phyloP scores from a whole-genome alignment of 2,888 invertebrate genomes.

The Ernsta delagoae region DNA sequence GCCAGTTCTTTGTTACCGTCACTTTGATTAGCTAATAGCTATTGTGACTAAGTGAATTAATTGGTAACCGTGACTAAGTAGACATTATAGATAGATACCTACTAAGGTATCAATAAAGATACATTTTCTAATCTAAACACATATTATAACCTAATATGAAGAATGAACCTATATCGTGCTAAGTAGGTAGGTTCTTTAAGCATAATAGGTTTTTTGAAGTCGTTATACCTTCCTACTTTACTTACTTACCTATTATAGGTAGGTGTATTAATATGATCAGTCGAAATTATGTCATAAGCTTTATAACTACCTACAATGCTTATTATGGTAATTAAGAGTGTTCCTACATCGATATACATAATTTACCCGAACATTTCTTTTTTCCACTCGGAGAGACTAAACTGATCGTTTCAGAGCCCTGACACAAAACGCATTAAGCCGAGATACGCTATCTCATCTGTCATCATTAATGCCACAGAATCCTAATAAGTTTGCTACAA shows the following conservation, averaged over 20 bases:
- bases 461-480: constrained; percentile 82
- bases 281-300: constrained; percentile 35
- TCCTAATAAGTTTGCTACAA: constrained; percentile 83
- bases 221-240: no score
- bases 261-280: no score
- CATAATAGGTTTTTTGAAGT: no score
- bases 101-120: no score
- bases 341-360: constrained; percentile 55
- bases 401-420: constrained; percentile 58
- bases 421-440: constrained; percentile 71
- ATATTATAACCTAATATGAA: no score
- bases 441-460: constrained; percentile 75
- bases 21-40: constrained; percentile 35
- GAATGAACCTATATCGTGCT: no score
- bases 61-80: no score
- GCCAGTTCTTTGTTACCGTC: no score
- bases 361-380: constrained; percentile 56
- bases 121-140: no score
- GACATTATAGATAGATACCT: no score
- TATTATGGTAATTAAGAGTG: constrained; percentile 33
- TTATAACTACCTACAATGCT: constrained; percentile 31
- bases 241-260: no score
- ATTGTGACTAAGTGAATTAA: constrained; percentile 23
- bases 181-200: no score
- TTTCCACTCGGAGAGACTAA: constrained; percentile 56